Evolutionary conservation across 2,113 vertebrate species (phyloP), one percentile per base, ranked within the genome.

Genomic region (Gallinago paraguaiae): DNA sequence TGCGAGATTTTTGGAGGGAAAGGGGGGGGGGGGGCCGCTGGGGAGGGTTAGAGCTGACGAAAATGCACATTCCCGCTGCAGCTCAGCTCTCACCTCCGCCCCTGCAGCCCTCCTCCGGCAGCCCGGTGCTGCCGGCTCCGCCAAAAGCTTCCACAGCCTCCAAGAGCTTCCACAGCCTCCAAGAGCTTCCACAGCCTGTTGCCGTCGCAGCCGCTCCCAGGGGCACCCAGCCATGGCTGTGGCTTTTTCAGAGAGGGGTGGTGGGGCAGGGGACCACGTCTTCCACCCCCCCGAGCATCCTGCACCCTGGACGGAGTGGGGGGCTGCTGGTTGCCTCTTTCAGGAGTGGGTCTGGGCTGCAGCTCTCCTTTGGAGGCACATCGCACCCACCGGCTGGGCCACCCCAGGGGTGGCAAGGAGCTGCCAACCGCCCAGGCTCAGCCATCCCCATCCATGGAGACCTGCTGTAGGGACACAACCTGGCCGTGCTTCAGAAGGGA

Each of bases 31-130:
- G 50, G 24, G 24, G 7, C 7, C 11, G 39, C 39, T 39, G 50
- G 9, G 15, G 51, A 23, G 23, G 23, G 12, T 50, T 54, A 54
- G 82, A 95, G 92, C 95, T 97, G 96, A 95, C 81, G 63, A 93
- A 95, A 94, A 96, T 46, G 92, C 82, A 82, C 82, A 88, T 88
- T 96, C 90, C 70, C 27, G 8, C 88, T 51, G 96, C 85, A 79
- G 95, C 78, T 96, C 93, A 94, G 93, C 96, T 96, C 95, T 97
- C 96, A 97, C 96, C 96, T 95, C 95, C 96, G 41, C 96, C 96
- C 92, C 95, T 93, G 88, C 94, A 94, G 94, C 85, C 87, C 92
- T 93, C 95, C 96, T 82, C 95, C 95, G 1, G 83, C 59, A 83
- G 80, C 60, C 88, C 60, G 9, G 77, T 2, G 20, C 90, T 91